These are phyloP conservation scores for Meloidogyne chitwoodi DNA, from an alignment of 1,140 invertebrate species.

Conservation along the genomic window DNA sequence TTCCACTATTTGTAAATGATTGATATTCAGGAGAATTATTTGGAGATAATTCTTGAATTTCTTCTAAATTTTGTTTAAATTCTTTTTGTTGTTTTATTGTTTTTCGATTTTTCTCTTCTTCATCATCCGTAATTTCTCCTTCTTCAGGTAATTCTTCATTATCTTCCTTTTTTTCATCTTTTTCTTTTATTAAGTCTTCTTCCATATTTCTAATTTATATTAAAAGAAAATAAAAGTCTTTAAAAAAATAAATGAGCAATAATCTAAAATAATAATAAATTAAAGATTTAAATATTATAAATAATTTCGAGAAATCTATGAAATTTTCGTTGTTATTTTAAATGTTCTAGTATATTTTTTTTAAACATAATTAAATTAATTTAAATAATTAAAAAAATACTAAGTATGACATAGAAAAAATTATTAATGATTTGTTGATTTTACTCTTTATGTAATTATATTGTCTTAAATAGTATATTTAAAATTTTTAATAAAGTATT, in stretches of 20 bases:
- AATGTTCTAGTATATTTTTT: no score
- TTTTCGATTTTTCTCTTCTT: conserved; percentile 30
- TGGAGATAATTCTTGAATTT: not conserved
- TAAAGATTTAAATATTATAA: not conserved
- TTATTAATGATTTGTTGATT: no score
- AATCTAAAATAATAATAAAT: not conserved
- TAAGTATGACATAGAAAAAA: no score
- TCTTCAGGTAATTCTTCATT: conserved; percentile 52
- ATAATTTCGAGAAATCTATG: not conserved
- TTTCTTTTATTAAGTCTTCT: conserved; percentile 5
- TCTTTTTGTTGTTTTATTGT: not conserved
- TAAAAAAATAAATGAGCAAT: not conserved
- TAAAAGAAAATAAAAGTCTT: not conserved
- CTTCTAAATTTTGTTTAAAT: not conserved
- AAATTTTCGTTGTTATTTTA: no score
- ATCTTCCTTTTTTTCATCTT: conserved; percentile 34
- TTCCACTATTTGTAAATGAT: not conserved
- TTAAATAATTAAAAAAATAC: no score
- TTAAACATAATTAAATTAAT: no score
- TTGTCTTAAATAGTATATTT: no score
- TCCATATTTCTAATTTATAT: conserved; percentile 6
- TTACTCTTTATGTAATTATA: no score
- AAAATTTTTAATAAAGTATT: no score
- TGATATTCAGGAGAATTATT: not conserved
- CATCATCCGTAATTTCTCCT: conserved; percentile 55